phyloP scores from a whole-genome alignment of 2,113 vertebrate species.

The Narcine bancroftii region DNA sequence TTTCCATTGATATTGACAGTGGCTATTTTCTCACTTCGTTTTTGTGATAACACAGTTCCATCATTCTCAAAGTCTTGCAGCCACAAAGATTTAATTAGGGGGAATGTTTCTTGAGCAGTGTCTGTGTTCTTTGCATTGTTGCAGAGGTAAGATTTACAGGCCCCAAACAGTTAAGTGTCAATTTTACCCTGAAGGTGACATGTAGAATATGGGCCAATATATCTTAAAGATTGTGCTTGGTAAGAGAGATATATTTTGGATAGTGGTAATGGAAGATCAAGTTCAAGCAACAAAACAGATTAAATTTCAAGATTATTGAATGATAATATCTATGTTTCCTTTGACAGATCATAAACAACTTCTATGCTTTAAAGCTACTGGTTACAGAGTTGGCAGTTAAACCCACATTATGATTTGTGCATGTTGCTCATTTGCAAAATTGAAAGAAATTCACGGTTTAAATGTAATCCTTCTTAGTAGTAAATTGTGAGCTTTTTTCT shows the following conservation, averaged over 20 bases:
- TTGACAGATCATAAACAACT: background rate
- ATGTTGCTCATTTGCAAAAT: background rate
- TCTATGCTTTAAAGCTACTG: background rate
- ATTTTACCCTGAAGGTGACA: background rate
- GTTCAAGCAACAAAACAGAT: slow-evolving; percentile 29
- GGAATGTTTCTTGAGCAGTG: too few relatives aligned
- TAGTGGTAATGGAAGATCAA: background rate
- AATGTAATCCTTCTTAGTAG: background rate
- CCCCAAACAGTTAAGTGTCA: background rate
- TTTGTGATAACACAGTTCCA: too few relatives aligned
- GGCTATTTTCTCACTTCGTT: too few relatives aligned
- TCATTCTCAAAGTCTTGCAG: too few relatives aligned
- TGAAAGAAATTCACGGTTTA: background rate
- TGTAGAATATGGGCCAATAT: background rate
- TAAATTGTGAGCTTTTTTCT: background rate
- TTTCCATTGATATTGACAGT: too few relatives aligned
- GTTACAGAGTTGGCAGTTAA: slow-evolving; percentile 12
- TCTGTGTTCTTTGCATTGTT: too few relatives aligned
- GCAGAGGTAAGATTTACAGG: too few relatives aligned
- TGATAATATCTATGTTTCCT: slow-evolving; percentile 31
- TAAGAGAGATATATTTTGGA: background rate
- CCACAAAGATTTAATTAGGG: too few relatives aligned
- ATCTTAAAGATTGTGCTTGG: background rate
- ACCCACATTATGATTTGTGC: background rate
- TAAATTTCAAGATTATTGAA: background rate